Conservation (phyloP, 2,888 invertebrate genomes). For the Ennomos quercinarius region DNA sequence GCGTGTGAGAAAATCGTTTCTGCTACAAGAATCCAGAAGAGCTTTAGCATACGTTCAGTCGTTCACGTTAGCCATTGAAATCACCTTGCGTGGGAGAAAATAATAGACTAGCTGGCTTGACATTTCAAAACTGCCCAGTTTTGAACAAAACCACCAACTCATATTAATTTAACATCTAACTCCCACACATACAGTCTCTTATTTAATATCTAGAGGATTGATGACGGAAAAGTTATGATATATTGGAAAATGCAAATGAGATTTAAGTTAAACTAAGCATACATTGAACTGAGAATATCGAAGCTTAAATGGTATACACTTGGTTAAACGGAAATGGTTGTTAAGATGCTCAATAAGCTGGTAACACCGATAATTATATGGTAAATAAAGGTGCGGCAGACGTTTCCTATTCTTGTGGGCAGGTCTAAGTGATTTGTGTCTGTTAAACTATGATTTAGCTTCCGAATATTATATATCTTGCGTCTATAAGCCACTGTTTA, state of each 20-base stretch:
- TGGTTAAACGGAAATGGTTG: conserved; percentile 12
- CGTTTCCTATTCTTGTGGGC: conserved; percentile 16
- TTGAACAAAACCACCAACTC: conserved; percentile 17
- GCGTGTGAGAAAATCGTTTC: conserved; percentile 16
- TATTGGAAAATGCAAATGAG: conserved; percentile 27
- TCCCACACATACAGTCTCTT: conserved; percentile 13
- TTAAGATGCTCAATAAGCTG: conserved; percentile 2
- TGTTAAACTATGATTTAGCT: conserved; percentile 8
- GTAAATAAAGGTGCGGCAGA: conserved; percentile 12
- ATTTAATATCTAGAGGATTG: conserved; percentile 13
- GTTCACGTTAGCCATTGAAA: conserved; percentile 59
- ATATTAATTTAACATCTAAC: conserved; percentile 21
- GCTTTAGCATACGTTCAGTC: conserved; percentile 28
- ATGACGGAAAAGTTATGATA: conserved; percentile 23
- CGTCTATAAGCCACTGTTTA: neutral
- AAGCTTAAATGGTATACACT: neutral
- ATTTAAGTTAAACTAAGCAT: conserved; percentile 10
- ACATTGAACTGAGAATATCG: conserved; percentile 14
- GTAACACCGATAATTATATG: neutral
- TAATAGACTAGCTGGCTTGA: conserved; percentile 69
- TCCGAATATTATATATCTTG: neutral
- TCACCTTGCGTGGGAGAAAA: conserved; percentile 73
- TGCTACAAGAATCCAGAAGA: conserved; percentile 7
- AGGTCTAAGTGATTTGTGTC: conserved; percentile 9
- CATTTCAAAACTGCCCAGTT: conserved; percentile 67